Conservation (phyloP, 2,797 vertebrate species). For the Melanitta fusca region DNA sequence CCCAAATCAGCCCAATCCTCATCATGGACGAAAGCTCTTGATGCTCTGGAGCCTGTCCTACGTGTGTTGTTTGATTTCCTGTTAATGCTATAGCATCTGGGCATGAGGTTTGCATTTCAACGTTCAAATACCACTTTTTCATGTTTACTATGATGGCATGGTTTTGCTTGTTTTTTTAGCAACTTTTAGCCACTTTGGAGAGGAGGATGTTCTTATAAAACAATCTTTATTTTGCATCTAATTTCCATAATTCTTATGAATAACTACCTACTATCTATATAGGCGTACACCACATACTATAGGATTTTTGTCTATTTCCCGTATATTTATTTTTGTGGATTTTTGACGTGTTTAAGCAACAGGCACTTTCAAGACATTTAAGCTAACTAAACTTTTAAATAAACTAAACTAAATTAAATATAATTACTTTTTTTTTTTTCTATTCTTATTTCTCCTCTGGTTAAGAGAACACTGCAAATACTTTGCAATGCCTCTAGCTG, state of each 20-base stretch:
- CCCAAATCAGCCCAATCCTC: neutral
- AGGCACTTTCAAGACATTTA: neutral
- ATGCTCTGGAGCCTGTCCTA: neutral
- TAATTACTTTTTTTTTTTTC: neutral
- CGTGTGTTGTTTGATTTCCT: neutral
- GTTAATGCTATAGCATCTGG: neutral
- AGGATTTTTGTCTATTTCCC: neutral
- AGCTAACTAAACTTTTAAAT: neutral
- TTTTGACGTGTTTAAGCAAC: neutral
- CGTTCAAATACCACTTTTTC: neutral
- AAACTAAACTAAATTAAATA: neutral
- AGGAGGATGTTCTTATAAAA: neutral
- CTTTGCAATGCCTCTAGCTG: neutral
- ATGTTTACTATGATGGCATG: neutral
- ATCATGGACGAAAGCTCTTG: neutral
- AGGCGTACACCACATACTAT: neutral
- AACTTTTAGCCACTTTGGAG: neutral
- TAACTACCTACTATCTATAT: neutral
- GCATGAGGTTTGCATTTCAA: neutral
- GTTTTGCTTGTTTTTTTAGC: neutral
- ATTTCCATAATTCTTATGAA: neutral
- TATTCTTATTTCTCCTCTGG: neutral
- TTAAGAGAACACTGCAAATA: neutral
- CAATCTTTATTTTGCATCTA: neutral
- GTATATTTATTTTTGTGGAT: neutral